A percentile compares a stretch with the other conserved stretches of the same genome.
Conservation (phyloP, 2,888 invertebrate genomes). For the Phyllotreta cruciferae region DNA sequence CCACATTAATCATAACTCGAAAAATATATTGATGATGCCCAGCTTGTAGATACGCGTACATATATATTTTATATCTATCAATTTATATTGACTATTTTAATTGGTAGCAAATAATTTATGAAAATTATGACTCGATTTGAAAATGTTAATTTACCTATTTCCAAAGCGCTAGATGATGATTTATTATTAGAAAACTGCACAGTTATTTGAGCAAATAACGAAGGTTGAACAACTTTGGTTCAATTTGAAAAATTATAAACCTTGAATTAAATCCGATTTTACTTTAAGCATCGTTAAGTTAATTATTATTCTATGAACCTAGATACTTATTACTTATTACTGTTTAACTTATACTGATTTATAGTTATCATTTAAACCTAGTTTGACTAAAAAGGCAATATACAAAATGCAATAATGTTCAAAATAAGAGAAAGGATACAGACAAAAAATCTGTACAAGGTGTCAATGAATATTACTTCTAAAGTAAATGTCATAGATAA, state of each 20-base stretch:
- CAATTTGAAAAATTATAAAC: constrained; percentile 8
- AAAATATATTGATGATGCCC: background rate
- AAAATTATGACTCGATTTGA: constrained; percentile 1
- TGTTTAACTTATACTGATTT: too few species aligned
- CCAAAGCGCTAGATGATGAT: background rate
- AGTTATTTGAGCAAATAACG: background rate
- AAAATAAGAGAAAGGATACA: too few species aligned
- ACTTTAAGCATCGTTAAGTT: background rate
- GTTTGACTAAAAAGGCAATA: too few species aligned
- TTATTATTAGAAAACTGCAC: constrained; percentile 7
- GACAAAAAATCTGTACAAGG: too few species aligned
- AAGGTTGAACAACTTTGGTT: constrained; percentile 8
- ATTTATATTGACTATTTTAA: background rate
- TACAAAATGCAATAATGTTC: too few species aligned
- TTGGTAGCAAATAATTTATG: background rate
- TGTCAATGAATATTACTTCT: too few species aligned
- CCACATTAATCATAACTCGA: constrained; percentile 5
- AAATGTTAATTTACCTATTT: constrained; percentile 4
- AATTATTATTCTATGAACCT: too few species aligned
- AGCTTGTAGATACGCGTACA: background rate
- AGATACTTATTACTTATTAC: too few species aligned
- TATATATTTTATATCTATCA: too few species aligned
- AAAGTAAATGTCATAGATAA: too few species aligned
- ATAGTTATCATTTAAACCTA: too few species aligned
- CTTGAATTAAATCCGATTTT: constrained; percentile 11